Evolutionary conservation across 1,140 invertebrate species (phyloP), one percentile per base, ranked within the genome.

Genomic region (Bicyclus anynana): DNA sequence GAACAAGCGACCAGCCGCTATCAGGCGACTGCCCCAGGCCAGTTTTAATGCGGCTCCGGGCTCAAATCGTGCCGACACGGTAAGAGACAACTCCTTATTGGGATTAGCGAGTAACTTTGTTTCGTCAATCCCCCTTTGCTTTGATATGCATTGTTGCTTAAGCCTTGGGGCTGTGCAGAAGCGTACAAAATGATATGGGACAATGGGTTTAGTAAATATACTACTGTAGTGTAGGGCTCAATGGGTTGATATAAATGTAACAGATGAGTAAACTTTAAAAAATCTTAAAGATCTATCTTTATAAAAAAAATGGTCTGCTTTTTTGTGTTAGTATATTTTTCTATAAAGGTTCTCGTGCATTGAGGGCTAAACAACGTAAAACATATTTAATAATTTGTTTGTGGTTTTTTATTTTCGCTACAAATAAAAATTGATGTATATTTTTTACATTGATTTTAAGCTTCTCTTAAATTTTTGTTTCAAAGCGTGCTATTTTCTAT

Each of bases 31-130:
- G 80, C 84, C 76, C 27, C 56, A 40, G 76, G 81, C 69, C 33
- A 29, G 76, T 81, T 81, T 82, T 84, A 86, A 76, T 72, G 69
- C 77, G 69, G 71, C 2, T 71, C 77, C 72, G 72, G 63, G 68
- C 59, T 65, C 71, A 77, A 76, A 77, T 74, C 69, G 70, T 65
- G 72, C 67, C 68, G 72, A 78, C 69, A 70, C 61, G 69, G 66
- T 5, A 62, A 69, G 68, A 69, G 74, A 67, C 64, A 69, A 67
- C 65, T 74, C 62, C 65, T 72, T 65, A 67, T 53, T 27, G 51
- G 48, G 67, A 74, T 71, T 69, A 72, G 59, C 57, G 69, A 61
- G 67, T 42, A 50, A 68, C 62, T 72, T 60, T 68, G 60, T 69
- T 65, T 58, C 57, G 50, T 56, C 59, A 61, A 62, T 38, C 50